Evolutionary conservation across 2,113 vertebrate species (phyloP), one percentile per base, ranked within the genome.

Genomic region (Tretioscincus oriximinensis): DNA sequence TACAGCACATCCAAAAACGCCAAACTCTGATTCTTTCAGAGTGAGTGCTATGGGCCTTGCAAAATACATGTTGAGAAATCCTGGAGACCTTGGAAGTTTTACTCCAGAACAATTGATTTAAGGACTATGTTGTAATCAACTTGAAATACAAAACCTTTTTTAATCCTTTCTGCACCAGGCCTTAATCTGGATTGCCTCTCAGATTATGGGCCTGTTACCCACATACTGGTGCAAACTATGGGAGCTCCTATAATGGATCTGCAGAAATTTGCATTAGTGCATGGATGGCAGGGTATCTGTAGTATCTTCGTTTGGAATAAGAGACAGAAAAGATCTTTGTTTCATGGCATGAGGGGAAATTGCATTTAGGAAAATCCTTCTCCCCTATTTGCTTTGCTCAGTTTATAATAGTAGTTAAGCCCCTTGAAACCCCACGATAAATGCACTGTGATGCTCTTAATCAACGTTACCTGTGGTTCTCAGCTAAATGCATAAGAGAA

Each of bases 11-110:
- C 54, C 54, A 58, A 18, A 58, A 58, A 18, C 16, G 4, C 12
- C 54, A 58, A n/a, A 58, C 14, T 61, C 22, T 87, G 21, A 86
- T 47, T 20, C 14, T 82, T 73, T 77, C 84, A 10, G 12, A 9
- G 9, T 5, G 47, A 5, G 4, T 5, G 10, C 51, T 29, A 64
- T 20, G 47, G 26, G 10, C 1, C 20, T 21, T 1, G 12, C 5
- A 21, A 9, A 22, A 28, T 21, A 9, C 68, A 5, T n/a, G 67
- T 16, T 3, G 4, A 35, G 16, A 6, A 24, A 45, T 41, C 20
- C 28, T 54, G 9, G 26, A 7, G 58, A 41, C 20, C 21, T 29
- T n/a, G 31, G n/a, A 20, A 51, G 29, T 24, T 4, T 54, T 63
- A 9, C 49, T 45, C 63, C 51, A 47, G 49, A 29, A 20, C 24